Evolutionary conservation across 2,888 invertebrate species (phyloP), one percentile per base, ranked within the genome.

Genomic region (Actias luna): DNA sequence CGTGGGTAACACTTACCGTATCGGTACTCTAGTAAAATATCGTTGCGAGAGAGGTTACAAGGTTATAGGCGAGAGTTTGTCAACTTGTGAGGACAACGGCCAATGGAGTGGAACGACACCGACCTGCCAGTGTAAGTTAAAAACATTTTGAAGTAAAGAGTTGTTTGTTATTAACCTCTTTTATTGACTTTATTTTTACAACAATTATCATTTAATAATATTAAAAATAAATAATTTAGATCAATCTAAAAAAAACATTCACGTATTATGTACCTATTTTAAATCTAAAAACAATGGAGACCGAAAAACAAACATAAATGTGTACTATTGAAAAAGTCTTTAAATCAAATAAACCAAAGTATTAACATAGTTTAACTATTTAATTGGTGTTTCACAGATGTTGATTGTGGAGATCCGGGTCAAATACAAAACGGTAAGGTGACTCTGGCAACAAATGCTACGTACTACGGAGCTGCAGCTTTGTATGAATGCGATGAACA

Each of bases 11-110:
- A 96, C 97, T 0, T 98, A 97, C 86, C 96, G 97, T 64, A 97
- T 98, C 69, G 96, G 97, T 0, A 96, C 98, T 0, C 88, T 97
- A 22, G 96, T 96, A 0, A 98, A 98, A 82, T 98, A 98, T 82
- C 93, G 97, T 22, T 98, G 98, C 79, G 98, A 98, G 79, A 89
- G 97, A 63, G 98, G 98, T 0, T 98, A 98, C 87, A 97, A 97
- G 85, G 96, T 98, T 59, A 90, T 97, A 1, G 98, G 98, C 0
- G 97, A 97, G 78, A 96, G 97, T 59, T 84, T 98, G 55, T 96
- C 97, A 62, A 97, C 96, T 0, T 98, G 98, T 81, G 97, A 97
- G 77, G 97, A 97, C 70, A 96, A 94, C 72, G 98, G 97, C 0
- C 94, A 94, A 67, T 98, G 97, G 97, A 97, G 96, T 76, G 97